A percentile compares a stretch with the other conserved stretches of the same genome.
phyloP scores from a whole-genome alignment of 2,888 invertebrate genomes.

The Drosophila mercatorum region DNA sequence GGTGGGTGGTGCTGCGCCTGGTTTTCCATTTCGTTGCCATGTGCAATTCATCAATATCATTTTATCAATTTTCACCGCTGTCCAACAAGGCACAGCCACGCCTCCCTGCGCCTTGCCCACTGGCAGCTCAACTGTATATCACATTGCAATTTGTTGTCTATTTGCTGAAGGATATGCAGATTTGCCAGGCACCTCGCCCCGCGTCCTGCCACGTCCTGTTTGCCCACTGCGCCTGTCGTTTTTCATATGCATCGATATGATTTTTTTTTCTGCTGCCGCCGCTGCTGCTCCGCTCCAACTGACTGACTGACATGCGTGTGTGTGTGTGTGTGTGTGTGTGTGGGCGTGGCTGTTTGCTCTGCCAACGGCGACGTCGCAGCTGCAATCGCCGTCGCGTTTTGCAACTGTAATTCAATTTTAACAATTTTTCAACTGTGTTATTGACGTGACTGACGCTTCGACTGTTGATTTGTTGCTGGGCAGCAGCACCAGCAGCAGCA shows the following conservation, averaged over 20 bases:
- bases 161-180: conserved; percentile 80
- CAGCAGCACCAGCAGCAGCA: conserved; percentile 3
- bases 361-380: conserved; percentile 45
- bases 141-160: conserved; percentile 80
- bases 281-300: conserved; percentile 1
- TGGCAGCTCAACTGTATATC: conserved; percentile 71
- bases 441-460: conserved; percentile 81
- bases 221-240: conserved; percentile 43
- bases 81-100: conserved; percentile 55
- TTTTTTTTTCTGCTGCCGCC: not conserved
- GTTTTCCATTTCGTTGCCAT: conserved; percentile 65
- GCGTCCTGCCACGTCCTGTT: not conserved
- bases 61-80: conserved; percentile 83
- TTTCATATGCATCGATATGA: conserved; percentile 67
- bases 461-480: conserved; percentile 80
- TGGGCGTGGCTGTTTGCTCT: conserved; percentile 58
- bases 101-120: not conserved
- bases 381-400: conserved; percentile 72
- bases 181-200: conserved; percentile 51
- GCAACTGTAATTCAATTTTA: conserved; percentile 82
- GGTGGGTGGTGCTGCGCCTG: conserved; percentile 5
- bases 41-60: conserved; percentile 83
- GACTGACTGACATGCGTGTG: conserved; percentile 40
- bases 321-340: conserved; percentile 18
- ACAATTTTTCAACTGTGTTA: conserved; percentile 84